Base-by-base conservation (phyloP, 2,113 vertebrate species). In the Halichoeres trimaculatus region DNA sequence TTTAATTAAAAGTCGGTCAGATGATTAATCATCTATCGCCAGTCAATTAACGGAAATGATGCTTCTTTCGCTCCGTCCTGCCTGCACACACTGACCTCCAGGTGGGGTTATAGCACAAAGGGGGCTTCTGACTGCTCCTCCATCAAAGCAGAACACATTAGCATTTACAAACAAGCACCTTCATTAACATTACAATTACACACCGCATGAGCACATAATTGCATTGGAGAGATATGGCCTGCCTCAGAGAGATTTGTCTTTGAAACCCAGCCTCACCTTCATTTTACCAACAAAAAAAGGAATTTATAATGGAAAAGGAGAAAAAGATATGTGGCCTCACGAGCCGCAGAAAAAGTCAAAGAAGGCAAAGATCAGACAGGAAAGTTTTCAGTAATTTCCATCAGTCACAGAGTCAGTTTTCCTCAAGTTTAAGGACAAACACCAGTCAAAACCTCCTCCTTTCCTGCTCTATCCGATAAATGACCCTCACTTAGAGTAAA, bases 131-230 rank as follows among this genome's bases (percentile, higher is more conserved):
- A 77, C 61, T 73, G 61, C 82, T 83, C 83, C 63, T 91, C 78
- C 86, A 89, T 93, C 83, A 92, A 77, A 70, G 76, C 56, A 38
- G 81, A 74, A 53, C 35, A 67, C 85, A 91, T 90, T 88, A 90
- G 81, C 81, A 83, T 91, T 93, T 81, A 84, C 80, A 89, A 91
- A 93, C 85, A 88, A 88, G 89, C 67, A n/a, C 79, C 78, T 87
- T 91, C 90, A 91, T 93, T 90, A 91, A 86, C 85, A 86, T 89
- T 78, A 87, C 88, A 90, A 91, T 89, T 87, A 89, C 87, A 87
- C 85, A 88, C 74, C 45, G 52, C 82, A 81, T 81, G 85, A 83
- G 79, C 89, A 85, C 83, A 73, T 88, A 85, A 87, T 89, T 88
- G 84, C n/a, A 10, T 71, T 48, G 79, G 78, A 75, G 80, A 89